phyloP scores from a whole-genome alignment of 1,140 invertebrate species.

The Armadillidium nasatum region DNA sequence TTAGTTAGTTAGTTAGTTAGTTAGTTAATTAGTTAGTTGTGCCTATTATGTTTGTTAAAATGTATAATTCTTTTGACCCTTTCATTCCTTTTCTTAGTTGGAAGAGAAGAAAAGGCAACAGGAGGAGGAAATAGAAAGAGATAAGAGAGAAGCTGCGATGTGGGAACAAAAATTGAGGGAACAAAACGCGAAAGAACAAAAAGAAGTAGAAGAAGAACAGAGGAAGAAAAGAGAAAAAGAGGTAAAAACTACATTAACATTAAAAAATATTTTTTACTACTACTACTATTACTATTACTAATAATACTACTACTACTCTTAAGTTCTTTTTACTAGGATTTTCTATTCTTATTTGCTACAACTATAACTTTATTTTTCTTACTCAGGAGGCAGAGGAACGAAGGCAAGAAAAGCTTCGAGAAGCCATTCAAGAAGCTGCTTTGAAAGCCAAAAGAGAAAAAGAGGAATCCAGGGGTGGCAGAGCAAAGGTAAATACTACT shows the following conservation, averaged over 20 bases:
- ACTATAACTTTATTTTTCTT: neutral
- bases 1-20: too few relatives aligned
- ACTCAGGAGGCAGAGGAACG: neutral
- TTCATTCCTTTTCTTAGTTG: neutral
- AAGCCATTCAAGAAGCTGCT: neutral
- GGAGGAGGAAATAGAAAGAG: neutral
- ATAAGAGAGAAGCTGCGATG: neutral
- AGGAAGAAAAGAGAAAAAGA: neutral
- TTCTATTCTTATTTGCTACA: neutral
- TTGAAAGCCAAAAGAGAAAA: neutral
- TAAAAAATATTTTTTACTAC: too few relatives aligned
- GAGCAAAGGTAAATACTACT: neutral
- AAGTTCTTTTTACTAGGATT: too few relatives aligned
- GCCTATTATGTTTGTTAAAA: neutral
- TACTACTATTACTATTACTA: too few relatives aligned
- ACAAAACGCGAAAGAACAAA: neutral
- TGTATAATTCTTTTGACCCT: neutral
- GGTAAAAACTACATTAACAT: too few relatives aligned
- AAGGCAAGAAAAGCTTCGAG: neutral
- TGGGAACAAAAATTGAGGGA: neutral
- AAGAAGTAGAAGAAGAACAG: neutral
- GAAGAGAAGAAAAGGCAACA: neutral
- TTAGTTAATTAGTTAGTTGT: too few relatives aligned
- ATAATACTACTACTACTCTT: too few relatives aligned
- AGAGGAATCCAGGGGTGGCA: neutral